These are phyloP conservation scores for Drosophila acutilabella DNA, from an alignment of 2,888 invertebrate genomes.

Conservation along the genomic window DNA sequence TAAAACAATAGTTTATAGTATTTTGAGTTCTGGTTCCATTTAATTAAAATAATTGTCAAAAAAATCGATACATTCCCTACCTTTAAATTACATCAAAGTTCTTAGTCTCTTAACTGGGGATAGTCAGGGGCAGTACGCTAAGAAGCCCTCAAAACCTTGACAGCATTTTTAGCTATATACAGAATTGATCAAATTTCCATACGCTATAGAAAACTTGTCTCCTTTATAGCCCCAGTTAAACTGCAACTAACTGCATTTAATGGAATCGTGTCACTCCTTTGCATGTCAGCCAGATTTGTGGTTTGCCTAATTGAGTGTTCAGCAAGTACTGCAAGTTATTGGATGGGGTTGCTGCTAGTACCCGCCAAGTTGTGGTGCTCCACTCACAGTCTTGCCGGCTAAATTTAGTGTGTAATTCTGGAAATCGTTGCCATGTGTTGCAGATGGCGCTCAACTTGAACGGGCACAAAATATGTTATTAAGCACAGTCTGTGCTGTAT, in stretches of 20 bases:
- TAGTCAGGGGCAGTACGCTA: no score
- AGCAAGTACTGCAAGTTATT: constrained; percentile 22
- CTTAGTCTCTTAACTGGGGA: no score
- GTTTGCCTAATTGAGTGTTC: constrained; percentile 67
- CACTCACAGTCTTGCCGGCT: constrained; percentile 55
- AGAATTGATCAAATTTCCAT: no score
- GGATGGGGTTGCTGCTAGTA: neutral
- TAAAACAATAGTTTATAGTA: no score
- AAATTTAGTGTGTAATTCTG: constrained; percentile 83
- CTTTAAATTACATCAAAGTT: no score
- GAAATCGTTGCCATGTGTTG: constrained; percentile 82
- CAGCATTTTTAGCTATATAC: no score
- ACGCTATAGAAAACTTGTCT: neutral
- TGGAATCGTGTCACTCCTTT: constrained; percentile 46
- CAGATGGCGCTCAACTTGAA: constrained; percentile 51
- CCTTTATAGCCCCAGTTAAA: constrained; percentile 6
- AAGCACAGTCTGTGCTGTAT: constrained; percentile 8
- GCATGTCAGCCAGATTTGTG: constrained; percentile 70
- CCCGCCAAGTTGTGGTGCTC: neutral
- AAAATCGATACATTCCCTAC: no score
- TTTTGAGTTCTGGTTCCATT: no score
- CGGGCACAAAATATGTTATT: constrained; percentile 62
- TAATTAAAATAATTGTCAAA: no score
- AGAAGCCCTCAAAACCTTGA: no score
- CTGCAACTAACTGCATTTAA: constrained; percentile 42